phyloP scores from a whole-genome alignment of 30 jellyfish, hydroid and myxozoan species.

The Aurelia sp. region DNA sequence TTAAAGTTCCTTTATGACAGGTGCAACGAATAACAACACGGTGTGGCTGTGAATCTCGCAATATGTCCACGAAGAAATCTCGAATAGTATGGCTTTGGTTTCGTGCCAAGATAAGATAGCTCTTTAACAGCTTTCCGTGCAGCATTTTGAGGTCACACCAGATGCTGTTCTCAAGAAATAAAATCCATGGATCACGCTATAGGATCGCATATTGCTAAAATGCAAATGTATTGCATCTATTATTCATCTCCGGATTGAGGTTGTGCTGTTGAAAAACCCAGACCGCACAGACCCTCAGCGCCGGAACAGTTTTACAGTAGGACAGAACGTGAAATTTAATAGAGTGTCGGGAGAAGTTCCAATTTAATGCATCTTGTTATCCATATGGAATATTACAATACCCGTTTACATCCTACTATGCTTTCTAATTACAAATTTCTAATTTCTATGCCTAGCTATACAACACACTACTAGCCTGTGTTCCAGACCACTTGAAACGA shows the following conservation, averaged over 20 bases:
- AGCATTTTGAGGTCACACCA: conserved; percentile 70
- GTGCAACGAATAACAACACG: neutral
- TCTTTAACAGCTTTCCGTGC: conserved; percentile 70
- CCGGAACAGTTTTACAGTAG: too few species aligned
- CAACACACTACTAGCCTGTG: too few species aligned
- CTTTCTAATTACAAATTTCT: too few species aligned
- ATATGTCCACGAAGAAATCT: neutral
- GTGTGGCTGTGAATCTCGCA: conserved; percentile 36
- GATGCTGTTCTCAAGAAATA: conserved; percentile 57
- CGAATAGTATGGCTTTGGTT: conserved; percentile 24
- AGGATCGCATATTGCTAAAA: conserved; percentile 32
- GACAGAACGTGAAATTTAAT: too few species aligned
- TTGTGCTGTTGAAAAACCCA: neutral
- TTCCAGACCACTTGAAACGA: too few species aligned
- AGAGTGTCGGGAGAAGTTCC: too few species aligned
- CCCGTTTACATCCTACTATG: too few species aligned
- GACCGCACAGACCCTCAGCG: too few species aligned
- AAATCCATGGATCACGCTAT: conserved; percentile 76
- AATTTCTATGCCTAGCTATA: too few species aligned
- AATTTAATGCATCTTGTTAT: too few species aligned
- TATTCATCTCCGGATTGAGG: conserved; percentile 21
- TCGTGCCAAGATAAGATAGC: conserved; percentile 78
- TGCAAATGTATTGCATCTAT: conserved; percentile 22
- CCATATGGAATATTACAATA: too few species aligned
- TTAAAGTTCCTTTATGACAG: conserved; percentile 6